Base-by-base conservation (phyloP, 2,888 invertebrate species). In the Phaedon cochleariae region DNA sequence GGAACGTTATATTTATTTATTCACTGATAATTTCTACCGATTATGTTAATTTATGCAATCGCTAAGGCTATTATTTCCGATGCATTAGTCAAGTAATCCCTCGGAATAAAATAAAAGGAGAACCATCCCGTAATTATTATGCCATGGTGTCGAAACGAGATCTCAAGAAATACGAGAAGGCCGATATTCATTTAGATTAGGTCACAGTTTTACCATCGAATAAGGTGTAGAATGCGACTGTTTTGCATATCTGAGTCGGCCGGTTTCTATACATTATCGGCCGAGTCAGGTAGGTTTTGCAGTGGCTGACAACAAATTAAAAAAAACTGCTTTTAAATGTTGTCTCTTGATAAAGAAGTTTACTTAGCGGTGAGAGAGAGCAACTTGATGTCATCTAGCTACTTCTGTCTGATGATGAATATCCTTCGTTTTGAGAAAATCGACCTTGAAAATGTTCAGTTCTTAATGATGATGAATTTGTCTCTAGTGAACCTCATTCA, bases 151-250 rank as follows among this genome's bases (percentile, higher is more conserved):
- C 31, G 6, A 34, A 34, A 10, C 6, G 10, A 9, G 26, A 26
- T 26, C 6, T 34, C 54, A 31, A 20, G 41, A 55, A 41, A 55
- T 55, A 12, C 55, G 34, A 58, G 48, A 57, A 58, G 34, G 46
- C 59, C 18, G 60, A 67, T 34, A 34, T 55, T 53, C 63, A 57
- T 64, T 63, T 67, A 67, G 63, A 61, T 63, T 67, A 67, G 62
- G 62, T 46, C 53, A 37, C 59, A 59, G 45, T 64, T 59, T 64
- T 54, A 31, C 53, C 31, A 54, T 48, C 10, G 49, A 64, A 55
- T 49, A 63, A 61, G 58, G 58, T 64, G 61, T 61, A 59, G 67
- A 67, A 67, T 64, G 67, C 51, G 60, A 53, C 57, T 26, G 55
- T 54, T 64, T 67, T 67, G 55, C 64, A 67, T 67, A 62, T 59